Evolutionary conservation across 2,113 vertebrate genomes (phyloP).

Genomic region (Rhynchopsitta pachyrhyncha): DNA sequence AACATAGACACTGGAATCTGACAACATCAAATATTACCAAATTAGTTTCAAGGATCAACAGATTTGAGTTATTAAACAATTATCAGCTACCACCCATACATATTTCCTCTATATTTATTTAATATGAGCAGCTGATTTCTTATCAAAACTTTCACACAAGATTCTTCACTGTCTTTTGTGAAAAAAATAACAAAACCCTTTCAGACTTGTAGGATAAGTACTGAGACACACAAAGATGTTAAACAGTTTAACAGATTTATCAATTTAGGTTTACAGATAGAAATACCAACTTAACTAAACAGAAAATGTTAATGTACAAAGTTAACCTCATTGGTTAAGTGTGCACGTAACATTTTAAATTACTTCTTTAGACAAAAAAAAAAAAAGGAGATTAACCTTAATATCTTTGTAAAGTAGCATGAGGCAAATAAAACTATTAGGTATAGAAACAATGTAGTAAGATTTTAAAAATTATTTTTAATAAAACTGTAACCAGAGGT

Average conservation of each 20-base stretch:
- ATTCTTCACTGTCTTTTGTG: neutral
- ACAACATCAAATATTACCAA: neutral
- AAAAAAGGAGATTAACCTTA: neutral
- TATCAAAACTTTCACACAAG: neutral
- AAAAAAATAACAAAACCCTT: neutral
- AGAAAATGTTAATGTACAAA: neutral
- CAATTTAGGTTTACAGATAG: neutral
- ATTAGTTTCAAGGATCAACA: neutral
- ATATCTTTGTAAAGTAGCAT: neutral
- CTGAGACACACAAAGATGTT: neutral
- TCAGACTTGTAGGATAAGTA: neutral
- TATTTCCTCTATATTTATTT: neutral
- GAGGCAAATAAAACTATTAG: neutral
- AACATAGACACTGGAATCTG: neutral
- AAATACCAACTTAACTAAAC: neutral
- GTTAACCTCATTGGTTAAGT: neutral
- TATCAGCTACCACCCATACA: neutral
- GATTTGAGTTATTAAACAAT: conserved; percentile 1
- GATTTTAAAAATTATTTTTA: neutral
- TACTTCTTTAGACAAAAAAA: neutral
- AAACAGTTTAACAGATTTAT: neutral
- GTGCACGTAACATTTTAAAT: neutral
- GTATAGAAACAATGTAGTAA: neutral
- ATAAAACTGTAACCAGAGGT: neutral
- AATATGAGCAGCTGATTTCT: neutral